Evolutionary conservation across 2,888 invertebrate genomes (phyloP).

Genomic region (Polylopha cassiicola): DNA sequence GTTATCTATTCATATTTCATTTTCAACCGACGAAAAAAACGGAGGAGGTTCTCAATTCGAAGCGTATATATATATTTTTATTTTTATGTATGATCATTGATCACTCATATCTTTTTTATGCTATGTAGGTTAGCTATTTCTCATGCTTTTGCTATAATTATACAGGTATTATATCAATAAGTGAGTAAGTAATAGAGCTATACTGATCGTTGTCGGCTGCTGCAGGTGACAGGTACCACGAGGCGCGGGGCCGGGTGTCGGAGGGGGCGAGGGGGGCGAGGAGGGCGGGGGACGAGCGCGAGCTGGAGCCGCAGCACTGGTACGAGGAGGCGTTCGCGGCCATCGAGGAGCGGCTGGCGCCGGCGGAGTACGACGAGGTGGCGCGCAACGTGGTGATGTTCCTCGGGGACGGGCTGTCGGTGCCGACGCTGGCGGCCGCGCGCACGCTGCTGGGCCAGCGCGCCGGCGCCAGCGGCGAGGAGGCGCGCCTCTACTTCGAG

Average conservation of each 20-base stretch:
- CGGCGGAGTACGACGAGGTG: constrained; percentile 29
- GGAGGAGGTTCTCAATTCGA: too few species aligned
- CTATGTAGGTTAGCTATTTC: too few species aligned
- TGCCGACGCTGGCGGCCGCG: constrained; percentile 81
- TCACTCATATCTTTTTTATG: too few species aligned
- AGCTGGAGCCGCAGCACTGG: constrained; percentile 60
- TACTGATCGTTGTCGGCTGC: constrained; percentile 1
- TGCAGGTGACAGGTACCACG: constrained; percentile 28
- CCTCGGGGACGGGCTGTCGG: constrained; percentile 86
- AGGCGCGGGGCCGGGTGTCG: background rate
- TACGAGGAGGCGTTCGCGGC: constrained; percentile 55
- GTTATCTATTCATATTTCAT: too few species aligned
- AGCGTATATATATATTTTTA: too few species aligned
- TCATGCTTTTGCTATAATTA: too few species aligned
- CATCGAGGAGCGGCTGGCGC: constrained; percentile 49
- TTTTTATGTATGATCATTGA: too few species aligned
- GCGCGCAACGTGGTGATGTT: constrained; percentile 81
- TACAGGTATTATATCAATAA: too few species aligned
- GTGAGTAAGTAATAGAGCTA: too few species aligned
- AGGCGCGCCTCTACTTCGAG: constrained; percentile 78
- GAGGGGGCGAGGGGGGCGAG: background rate
- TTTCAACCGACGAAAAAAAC: too few species aligned
- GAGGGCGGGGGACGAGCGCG: constrained; percentile 24
- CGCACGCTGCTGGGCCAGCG: constrained; percentile 81
- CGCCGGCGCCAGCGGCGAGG: constrained; percentile 74